Base-by-base conservation (phyloP, 2,797 vertebrate species). In the Chelon auratus region DNA sequence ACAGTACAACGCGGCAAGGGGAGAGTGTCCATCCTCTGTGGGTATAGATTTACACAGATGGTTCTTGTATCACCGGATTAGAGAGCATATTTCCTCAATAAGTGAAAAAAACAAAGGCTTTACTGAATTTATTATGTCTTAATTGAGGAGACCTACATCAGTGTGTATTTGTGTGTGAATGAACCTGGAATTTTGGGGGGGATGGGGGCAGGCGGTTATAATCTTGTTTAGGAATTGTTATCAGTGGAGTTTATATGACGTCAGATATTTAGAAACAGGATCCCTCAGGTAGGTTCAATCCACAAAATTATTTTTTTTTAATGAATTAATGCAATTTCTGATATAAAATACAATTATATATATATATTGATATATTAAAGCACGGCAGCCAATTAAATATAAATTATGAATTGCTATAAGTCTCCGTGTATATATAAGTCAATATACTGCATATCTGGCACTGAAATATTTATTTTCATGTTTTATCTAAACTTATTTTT, bases 61-160 rank as follows among this genome's bases (percentile, higher is more conserved):
- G 82, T 94, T 96, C 93, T 92, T 89, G 84, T 96, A 91, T 87
- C 62, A 40, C 50, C 55, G 91, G 93, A 93, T 94, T 93, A 94
- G 76, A 82, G 70, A 89, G 87, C 83, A 87, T 91, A 92, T 92
- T 93, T 94, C 89, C 89, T 85, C 85, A 92, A 88, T 89, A 88
- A 91, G 81, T 74, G 87, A 81, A 78, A 83, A 86, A 87, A 91
- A 87, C 80, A 88, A 84, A 84, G 84, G 77, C 77, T 87, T 90
- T 72, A 66, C 82, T 84, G 82, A 92, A 93, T 93, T 87, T 91
- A 91, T 94, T 92, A 91, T 92, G 90, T 91, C 91, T 93, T 92
- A 92, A 94, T 92, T 88, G 84, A 84, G 77, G 67, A 77, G 90
- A 90, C 90, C 89, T 89, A 87, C 91, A 75, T 78, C 62, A 33